These are phyloP conservation scores for Noturus placidus DNA, from an alignment of 2,113 vertebrate genomes.

Conservation along the genomic window DNA sequence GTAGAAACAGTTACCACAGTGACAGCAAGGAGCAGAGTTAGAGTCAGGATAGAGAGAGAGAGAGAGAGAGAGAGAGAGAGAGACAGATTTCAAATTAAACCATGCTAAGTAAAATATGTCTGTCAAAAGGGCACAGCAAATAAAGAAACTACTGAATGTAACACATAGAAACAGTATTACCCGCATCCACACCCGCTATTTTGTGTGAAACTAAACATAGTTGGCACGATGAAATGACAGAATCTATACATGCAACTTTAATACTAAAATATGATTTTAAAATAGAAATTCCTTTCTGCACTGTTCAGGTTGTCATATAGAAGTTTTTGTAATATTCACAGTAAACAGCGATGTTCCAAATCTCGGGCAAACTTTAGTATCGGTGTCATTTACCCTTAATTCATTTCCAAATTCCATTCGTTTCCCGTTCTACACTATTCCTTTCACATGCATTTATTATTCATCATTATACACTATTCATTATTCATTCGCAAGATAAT, in stretches of 20 bases:
- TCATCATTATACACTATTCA: neutral
- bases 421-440: neutral
- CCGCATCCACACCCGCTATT: neutral
- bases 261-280: neutral
- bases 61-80: neutral
- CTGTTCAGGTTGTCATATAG: neutral
- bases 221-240: neutral
- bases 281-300: neutral
- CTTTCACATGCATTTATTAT: neutral
- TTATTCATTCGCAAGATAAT: neutral
- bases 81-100: neutral
- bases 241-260: neutral
- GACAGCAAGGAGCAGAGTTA: neutral
- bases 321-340: neutral
- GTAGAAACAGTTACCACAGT: neutral
- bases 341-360: neutral
- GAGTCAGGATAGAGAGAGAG: neutral
- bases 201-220: neutral
- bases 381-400: neutral
- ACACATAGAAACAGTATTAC: neutral
- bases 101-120: neutral
- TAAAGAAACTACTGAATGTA: neutral
- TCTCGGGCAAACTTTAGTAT: neutral
- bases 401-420: neutral
- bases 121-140: neutral